Base-by-base conservation (phyloP, 2,113 vertebrate species). In the Delphinapterus leucas region DNA sequence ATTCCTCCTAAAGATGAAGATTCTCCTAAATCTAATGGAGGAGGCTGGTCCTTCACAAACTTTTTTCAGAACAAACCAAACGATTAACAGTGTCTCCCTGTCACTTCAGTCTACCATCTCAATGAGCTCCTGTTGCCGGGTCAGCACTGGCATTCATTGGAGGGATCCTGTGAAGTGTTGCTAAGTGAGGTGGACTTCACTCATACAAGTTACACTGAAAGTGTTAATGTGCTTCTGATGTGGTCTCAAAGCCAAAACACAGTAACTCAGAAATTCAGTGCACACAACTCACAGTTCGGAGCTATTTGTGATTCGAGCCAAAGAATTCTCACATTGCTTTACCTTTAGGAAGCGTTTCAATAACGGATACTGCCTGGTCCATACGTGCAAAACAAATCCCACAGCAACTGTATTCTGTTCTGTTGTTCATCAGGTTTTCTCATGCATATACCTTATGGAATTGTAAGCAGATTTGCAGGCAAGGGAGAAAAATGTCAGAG, bases 1-100 rank as follows among this genome's bases (percentile, higher is more conserved):
- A 99, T 99, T 93, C 99, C 99, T 4, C 97, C 98, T 8, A 99
- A 99, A 96, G 99, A 99, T 20, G 98, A 98, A 82, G 99, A 99
- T 70, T 99, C 98, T 53, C 96, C 98, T 18, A 98, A 99, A 12
- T 98, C 99, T 2, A 98, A 36, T 67, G 99, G 98, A 76, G 96
- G 93, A 67, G 99, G 98, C 13, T 99, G 99, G 99, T 98, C 98
- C 81, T 99, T 99, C 28, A 97, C 98, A 97, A 98, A 99, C 70
- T 98, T 99, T 41, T 99, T 99, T 96, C 99, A 99, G 96, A 99
- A 98, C 98, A 99, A 99, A 97, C 98, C 98, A 44, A 99, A 98
- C 1, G 99, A 99, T 96, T 99, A 98, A 95, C 60, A 60, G 33
- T 49, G 81, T 81, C 41, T 13, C 80, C 1, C 0, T 38, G 91